Percentiles rank a stretch among this genome's conserved stretches.
phyloP scores from a whole-genome alignment of 2,888 invertebrate genomes.

The Nemotelus pantherinus region DNA sequence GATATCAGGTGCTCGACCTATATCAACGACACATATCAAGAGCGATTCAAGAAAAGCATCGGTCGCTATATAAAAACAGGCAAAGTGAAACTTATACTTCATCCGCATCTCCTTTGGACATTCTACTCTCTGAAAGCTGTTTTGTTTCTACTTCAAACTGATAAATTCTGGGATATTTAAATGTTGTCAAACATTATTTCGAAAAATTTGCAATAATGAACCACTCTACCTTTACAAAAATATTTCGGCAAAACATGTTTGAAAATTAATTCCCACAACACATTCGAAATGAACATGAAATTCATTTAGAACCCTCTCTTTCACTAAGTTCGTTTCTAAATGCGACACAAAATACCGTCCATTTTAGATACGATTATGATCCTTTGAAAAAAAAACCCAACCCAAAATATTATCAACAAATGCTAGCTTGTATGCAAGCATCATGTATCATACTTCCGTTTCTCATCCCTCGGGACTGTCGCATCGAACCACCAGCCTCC shows the following conservation, averaged over 20 bases:
- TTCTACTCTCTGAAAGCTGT: too few relatives aligned
- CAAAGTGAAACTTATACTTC: too few relatives aligned
- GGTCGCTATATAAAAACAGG: too few relatives aligned
- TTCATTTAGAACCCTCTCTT: neutral
- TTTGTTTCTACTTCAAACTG: too few relatives aligned
- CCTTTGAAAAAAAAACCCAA: conserved; percentile 9
- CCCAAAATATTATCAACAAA: conserved; percentile 6
- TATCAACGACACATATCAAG: too few relatives aligned
- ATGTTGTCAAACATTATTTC: conserved; percentile 18
- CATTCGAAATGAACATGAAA: conserved; percentile 20
- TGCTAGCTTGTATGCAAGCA: neutral
- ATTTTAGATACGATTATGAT: conserved; percentile 36
- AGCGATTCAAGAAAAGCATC: too few relatives aligned
- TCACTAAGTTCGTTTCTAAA: conserved; percentile 22
- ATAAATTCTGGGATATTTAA: neutral
- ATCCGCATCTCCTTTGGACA: too few relatives aligned
- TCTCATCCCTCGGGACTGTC: conserved; percentile 10
- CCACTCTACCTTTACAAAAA: neutral
- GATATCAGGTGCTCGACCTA: too few relatives aligned
- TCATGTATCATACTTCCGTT: conserved; percentile 22
- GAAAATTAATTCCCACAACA: conserved; percentile 41
- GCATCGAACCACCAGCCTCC: conserved; percentile 2
- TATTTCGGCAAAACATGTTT: neutral
- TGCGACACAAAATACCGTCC: conserved; percentile 35
- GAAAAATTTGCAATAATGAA: conserved; percentile 21